A percentile compares a stretch with the other conserved stretches of the same genome.
Evolutionary conservation across 2,113 vertebrate genomes (phyloP).

Genomic region (Raja brachyura): DNA sequence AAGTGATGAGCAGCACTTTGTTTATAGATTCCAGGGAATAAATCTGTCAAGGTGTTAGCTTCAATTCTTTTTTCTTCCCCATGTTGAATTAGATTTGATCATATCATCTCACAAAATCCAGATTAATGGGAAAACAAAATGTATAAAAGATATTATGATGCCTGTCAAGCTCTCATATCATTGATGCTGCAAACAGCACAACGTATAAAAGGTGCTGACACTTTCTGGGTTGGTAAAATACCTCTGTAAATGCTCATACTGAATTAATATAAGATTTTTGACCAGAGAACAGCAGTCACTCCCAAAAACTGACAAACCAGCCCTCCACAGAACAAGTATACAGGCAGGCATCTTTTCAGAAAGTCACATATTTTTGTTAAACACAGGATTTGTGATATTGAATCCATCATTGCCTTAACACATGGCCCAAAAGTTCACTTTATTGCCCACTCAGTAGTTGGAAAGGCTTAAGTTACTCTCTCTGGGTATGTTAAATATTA

Average conservation of each 20-base stretch:
- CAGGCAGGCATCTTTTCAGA: constrained; percentile 10
- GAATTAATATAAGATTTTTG: no score
- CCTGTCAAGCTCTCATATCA: not conserved
- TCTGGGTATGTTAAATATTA: not conserved
- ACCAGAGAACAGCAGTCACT: not conserved
- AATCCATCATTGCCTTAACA: not conserved
- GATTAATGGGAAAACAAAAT: not conserved
- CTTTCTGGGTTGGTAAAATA: not conserved
- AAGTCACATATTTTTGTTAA: not conserved
- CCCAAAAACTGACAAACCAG: not conserved
- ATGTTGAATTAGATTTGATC: not conserved
- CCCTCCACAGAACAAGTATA: constrained; percentile 20
- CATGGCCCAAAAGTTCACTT: not conserved
- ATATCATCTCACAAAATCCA: not conserved
- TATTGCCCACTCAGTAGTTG: not conserved
- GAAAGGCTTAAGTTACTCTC: not conserved
- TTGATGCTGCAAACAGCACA: not conserved
- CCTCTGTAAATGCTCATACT: not conserved
- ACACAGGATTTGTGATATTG: not conserved
- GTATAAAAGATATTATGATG: not conserved
- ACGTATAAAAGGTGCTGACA: not conserved
- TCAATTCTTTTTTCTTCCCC: not conserved
- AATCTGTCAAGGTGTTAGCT: not conserved
- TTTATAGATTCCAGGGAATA: not conserved
- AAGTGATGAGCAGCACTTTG: not conserved